phyloP scores from a whole-genome alignment of 2,113 vertebrate species.

The Peucedramus taeniatus region DNA sequence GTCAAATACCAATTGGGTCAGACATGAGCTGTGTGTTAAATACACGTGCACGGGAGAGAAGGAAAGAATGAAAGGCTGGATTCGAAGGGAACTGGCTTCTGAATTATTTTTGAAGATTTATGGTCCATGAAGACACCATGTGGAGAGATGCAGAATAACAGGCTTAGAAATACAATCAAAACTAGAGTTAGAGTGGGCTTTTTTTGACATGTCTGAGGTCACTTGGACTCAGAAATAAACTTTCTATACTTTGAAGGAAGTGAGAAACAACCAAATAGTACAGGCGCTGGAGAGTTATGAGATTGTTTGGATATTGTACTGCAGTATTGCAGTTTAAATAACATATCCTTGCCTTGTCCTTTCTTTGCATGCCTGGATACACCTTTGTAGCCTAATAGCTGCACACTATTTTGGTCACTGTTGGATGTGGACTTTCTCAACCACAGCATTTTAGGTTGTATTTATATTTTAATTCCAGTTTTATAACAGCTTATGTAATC shows the following conservation, averaged over 20 bases:
- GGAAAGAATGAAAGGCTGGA: background rate
- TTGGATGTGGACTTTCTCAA: background rate
- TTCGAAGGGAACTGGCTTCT: background rate
- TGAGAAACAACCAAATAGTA: background rate
- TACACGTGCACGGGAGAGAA: background rate
- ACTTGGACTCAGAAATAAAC: background rate
- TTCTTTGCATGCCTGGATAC: background rate
- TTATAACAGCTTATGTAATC: background rate
- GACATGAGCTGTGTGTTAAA: background rate
- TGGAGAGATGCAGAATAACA: slow-evolving; percentile 29
- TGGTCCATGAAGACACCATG: slow-evolving; percentile 33
- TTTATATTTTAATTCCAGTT: background rate
- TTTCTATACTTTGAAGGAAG: background rate
- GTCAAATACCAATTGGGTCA: background rate
- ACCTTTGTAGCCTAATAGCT: background rate
- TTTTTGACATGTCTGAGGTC: background rate
- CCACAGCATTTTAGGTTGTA: background rate
- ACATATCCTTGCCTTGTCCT: background rate
- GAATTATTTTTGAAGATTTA: background rate
- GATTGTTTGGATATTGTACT: background rate
- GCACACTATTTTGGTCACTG: background rate
- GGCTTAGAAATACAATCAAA: background rate
- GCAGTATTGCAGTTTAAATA: background rate
- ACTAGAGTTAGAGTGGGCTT: background rate
- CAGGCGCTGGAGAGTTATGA: background rate